phyloP scores from a whole-genome alignment of 64 coral and sea anemone species.

The Porites australiensis region DNA sequence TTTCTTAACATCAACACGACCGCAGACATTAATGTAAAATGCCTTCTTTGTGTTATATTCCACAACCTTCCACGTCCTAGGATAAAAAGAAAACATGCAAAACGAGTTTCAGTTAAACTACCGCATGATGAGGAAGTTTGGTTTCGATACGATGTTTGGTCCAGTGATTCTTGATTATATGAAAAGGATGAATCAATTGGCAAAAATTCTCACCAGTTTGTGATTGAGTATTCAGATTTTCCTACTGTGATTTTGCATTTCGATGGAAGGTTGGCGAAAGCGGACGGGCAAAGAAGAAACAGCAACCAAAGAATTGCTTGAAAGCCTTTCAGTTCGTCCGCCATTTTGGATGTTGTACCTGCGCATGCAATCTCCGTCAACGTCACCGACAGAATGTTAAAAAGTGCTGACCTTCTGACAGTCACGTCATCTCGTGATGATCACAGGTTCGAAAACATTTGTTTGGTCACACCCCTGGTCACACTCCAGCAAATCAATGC shows the following conservation, averaged over 20 bases:
- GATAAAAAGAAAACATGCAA: not conserved
- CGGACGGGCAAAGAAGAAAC: not conserved
- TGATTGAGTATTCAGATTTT: not conserved
- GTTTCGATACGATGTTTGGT: not conserved
- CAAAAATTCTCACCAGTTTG: slow-evolving; percentile 1
- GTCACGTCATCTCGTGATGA: too few relatives aligned
- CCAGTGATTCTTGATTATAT: too few relatives aligned
- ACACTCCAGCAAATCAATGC: too few relatives aligned
- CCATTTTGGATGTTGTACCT: slow-evolving; percentile 82
- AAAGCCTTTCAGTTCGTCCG: slow-evolving; percentile 55
- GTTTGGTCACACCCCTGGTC: too few relatives aligned
- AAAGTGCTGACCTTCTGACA: too few relatives aligned
- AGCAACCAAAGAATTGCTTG: not conserved
- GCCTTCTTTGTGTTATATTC: not conserved
- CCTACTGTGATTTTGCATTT: slow-evolving; percentile 55
- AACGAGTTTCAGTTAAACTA: not conserved
- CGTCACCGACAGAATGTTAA: not conserved
- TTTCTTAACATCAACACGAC: not conserved
- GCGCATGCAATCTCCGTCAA: slow-evolving; percentile 1
- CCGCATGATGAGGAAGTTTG: not conserved
- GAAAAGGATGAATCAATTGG: too few relatives aligned
- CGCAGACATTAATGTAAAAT: slow-evolving; percentile 82
- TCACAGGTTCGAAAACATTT: too few relatives aligned
- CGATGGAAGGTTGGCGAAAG: not conserved
- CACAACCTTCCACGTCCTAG: slow-evolving; percentile 68